phyloP scores from a whole-genome alignment of 2,888 invertebrate genomes.

The Digitonthophagus gazella region DNA sequence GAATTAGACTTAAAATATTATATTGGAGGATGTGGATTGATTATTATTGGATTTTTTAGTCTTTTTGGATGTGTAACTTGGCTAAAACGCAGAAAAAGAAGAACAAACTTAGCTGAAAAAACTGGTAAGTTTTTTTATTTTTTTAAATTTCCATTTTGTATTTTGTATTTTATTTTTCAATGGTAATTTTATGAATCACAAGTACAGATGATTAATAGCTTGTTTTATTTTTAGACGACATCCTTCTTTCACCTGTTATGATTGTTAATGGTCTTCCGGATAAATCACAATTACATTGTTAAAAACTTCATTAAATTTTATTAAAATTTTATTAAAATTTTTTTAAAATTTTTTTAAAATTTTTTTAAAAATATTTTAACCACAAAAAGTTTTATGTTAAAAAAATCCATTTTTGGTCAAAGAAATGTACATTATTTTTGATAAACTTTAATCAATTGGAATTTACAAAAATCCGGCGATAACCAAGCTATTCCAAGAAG shows the following conservation, averaged over 20 bases:
- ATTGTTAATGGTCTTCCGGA: background rate
- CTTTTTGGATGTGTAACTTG: background rate
- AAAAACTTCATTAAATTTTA: too few species aligned
- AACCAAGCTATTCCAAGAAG: background rate
- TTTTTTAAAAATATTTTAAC: too few species aligned
- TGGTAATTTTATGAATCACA: too few species aligned
- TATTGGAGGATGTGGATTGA: background rate
- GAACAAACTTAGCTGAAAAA: background rate
- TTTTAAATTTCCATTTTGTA: background rate
- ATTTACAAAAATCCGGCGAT: background rate
- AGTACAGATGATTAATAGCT: too few species aligned
- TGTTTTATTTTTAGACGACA: slow-evolving; percentile 20
- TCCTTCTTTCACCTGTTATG: slow-evolving; percentile 11
- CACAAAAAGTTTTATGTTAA: too few species aligned
- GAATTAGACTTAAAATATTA: background rate
- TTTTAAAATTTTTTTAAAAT: too few species aligned
- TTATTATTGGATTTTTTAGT: background rate
- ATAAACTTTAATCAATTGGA: background rate
- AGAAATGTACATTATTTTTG: too few species aligned
- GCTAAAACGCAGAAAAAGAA: background rate
- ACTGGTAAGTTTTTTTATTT: background rate
- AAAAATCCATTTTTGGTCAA: background rate
- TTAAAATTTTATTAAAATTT: too few species aligned
- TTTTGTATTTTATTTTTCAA: too few species aligned
- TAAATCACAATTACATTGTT: background rate